A percentile compares a stretch with the other conserved stretches of the same genome.
Conservation (phyloP, 64 coral and sea anemone genomes). For the Platygyra sinensis region DNA sequence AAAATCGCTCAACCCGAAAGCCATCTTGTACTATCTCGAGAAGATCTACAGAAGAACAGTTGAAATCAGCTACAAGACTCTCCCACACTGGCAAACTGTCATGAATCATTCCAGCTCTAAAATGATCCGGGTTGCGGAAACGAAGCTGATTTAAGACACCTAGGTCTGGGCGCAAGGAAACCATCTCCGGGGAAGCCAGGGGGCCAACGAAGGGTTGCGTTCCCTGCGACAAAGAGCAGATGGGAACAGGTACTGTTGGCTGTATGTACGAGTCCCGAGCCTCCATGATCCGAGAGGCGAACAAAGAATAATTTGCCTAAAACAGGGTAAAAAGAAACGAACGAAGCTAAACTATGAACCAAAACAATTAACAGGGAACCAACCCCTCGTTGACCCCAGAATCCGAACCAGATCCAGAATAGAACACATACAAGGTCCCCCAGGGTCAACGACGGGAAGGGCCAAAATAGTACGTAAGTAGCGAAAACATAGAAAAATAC, state of each 20-base stretch:
- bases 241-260: not conserved
- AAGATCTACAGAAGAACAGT: not conserved
- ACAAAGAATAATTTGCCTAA: not conserved
- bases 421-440: not conserved
- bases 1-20: not conserved
- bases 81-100: not conserved
- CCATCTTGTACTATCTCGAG: not conserved
- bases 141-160: not conserved
- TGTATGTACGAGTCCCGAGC: not conserved
- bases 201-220: conserved; percentile 55
- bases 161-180: not conserved
- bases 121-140: not conserved
- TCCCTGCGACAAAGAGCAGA: not conserved
- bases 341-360: not conserved
- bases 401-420: conserved; percentile 46
- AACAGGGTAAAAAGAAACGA: not conserved
- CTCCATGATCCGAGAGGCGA: not conserved
- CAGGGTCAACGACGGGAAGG: not conserved
- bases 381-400: conserved; percentile 45
- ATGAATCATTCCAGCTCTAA: conserved; percentile 25
- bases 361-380: not conserved
- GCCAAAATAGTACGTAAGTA: not conserved
- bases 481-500: not conserved
- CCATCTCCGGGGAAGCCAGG: conserved; percentile 4
- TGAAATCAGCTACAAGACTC: not conserved